A percentile compares a stretch with the other conserved stretches of the same genome.
Evolutionary conservation across 1,140 invertebrate genomes (phyloP).

Genomic region (Pentalonia nigronervosa): DNA sequence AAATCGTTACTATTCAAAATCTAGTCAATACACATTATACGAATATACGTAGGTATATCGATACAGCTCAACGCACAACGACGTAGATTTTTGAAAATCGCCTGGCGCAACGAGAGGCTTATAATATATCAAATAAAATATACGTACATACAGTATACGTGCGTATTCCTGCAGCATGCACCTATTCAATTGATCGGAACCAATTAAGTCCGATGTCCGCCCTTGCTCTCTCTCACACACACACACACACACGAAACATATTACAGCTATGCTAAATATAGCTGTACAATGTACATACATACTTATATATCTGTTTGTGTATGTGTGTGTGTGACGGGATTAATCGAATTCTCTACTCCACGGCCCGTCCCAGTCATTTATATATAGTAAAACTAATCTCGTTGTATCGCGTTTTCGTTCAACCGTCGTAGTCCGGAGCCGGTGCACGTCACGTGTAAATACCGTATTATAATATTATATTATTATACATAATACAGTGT

Average conservation of each 20-base stretch:
- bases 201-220: not conserved
- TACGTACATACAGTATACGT: not conserved
- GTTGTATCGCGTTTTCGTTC: conserved; percentile 14
- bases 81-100: not conserved
- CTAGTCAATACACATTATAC: not conserved
- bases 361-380: not conserved
- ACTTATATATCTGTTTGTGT: not conserved
- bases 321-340: not conserved
- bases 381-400: not conserved
- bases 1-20: not conserved
- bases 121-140: not conserved
- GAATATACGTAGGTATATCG: not conserved
- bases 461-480: not conserved
- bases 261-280: not conserved
- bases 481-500: not conserved
- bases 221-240: no score
- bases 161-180: not conserved
- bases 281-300: not conserved
- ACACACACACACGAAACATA: no score
- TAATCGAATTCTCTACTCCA: not conserved
- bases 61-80: not conserved
- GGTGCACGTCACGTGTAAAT: not conserved
- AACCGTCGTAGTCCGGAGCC: not conserved
- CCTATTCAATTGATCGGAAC: not conserved
- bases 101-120: not conserved